Evolutionary conservation across 2,797 vertebrate genomes (phyloP).

Genomic region (Rallus crepitans): DNA sequence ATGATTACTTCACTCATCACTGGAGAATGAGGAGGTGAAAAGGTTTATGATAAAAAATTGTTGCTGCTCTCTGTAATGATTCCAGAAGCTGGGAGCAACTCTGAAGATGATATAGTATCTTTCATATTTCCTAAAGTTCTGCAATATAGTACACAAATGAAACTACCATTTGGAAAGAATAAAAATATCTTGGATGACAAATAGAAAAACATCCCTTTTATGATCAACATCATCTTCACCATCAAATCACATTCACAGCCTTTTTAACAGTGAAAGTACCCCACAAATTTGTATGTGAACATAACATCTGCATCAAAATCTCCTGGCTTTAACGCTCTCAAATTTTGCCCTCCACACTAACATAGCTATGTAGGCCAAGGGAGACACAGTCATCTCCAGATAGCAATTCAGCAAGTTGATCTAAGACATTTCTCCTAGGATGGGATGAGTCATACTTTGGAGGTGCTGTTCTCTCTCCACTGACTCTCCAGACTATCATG

Average conservation of each 20-base stretch:
- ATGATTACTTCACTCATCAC: slow-evolving; percentile 9
- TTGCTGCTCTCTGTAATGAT: background rate
- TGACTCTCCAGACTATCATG: slow-evolving; percentile 57
- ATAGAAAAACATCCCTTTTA: background rate
- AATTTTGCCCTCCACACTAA: background rate
- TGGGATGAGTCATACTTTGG: slow-evolving; percentile 49
- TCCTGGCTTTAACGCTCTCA: background rate
- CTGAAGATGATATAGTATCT: background rate
- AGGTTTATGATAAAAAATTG: slow-evolving; percentile 1
- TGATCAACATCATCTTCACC: background rate
- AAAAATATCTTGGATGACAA: background rate
- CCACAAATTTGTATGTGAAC: background rate
- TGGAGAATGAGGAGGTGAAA: slow-evolving; percentile 23
- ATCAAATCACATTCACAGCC: background rate
- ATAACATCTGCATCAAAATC: background rate
- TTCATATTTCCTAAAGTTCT: background rate
- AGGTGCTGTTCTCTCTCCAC: slow-evolving; percentile 45
- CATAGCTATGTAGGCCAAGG: background rate
- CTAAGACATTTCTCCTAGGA: background rate
- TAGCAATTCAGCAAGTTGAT: background rate
- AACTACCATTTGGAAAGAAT: background rate
- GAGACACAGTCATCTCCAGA: background rate
- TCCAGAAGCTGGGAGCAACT: background rate
- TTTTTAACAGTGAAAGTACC: background rate
- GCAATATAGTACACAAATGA: background rate